Evolutionary conservation across 2,113 vertebrate species (phyloP).

Genomic region (Cyanoramphus novaezelandiae): DNA sequence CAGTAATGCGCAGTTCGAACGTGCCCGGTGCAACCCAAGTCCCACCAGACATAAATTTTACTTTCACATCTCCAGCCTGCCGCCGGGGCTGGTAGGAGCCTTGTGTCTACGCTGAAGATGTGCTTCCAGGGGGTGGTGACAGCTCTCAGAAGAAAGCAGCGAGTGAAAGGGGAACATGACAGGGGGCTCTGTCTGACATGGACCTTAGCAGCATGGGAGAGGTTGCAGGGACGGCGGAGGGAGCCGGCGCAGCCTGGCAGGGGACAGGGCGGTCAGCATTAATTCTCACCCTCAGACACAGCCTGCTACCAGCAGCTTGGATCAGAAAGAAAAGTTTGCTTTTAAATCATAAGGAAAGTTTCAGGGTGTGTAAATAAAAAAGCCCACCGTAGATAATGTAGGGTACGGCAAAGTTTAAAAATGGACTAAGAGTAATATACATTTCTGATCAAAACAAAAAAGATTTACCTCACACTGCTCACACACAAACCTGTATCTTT

Average conservation of each 20-base stretch:
- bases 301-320: background rate
- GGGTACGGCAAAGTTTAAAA: background rate
- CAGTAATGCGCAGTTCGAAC: background rate
- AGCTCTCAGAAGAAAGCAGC: constrained; percentile 79
- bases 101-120: constrained; percentile 75
- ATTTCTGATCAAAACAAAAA: constrained; percentile 19
- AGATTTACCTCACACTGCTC: constrained; percentile 1
- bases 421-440: background rate
- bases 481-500: background rate
- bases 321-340: background rate
- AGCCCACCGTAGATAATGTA: background rate
- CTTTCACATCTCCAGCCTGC: constrained; percentile 68
- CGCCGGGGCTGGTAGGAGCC: constrained; percentile 73
- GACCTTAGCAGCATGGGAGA: constrained; percentile 81
- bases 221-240: constrained; percentile 49
- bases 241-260: constrained; percentile 37
- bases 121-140: constrained; percentile 79
- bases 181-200: constrained; percentile 87
- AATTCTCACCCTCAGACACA: constrained; percentile 51
- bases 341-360: constrained; percentile 14
- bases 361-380: background rate
- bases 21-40: background rate
- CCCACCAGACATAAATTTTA: constrained; percentile 20
- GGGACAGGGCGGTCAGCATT: constrained; percentile 20
- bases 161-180: constrained; percentile 78